Conservation (phyloP, 2,888 invertebrate species). For the Yponomeuta plumbellus region DNA sequence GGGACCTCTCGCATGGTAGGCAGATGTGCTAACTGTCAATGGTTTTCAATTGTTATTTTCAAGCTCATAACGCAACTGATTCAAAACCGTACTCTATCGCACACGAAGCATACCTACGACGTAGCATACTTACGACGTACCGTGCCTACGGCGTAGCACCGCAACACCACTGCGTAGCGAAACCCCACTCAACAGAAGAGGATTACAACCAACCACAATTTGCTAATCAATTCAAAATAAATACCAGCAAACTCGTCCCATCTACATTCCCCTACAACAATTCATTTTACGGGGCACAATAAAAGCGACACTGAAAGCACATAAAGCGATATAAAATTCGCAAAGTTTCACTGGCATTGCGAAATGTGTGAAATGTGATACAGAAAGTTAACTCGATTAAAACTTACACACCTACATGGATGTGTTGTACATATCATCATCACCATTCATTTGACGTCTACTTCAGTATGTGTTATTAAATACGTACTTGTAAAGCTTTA, state of each 20-base stretch:
- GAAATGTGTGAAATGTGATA: neutral
- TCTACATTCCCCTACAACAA: constrained; percentile 41
- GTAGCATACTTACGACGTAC: neutral
- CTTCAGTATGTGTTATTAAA: too few relatives aligned
- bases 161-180: too few relatives aligned
- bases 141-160: too few relatives aligned
- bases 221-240: constrained; percentile 32
- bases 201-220: constrained; percentile 1
- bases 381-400: neutral
- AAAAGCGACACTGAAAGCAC: constrained; percentile 43
- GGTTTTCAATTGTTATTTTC: too few relatives aligned
- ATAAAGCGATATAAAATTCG: constrained; percentile 42
- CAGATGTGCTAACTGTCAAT: too few relatives aligned
- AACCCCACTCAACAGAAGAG: neutral
- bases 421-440: too few relatives aligned
- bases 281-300: constrained; percentile 55
- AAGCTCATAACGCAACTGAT: too few relatives aligned
- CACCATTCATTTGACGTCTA: too few relatives aligned
- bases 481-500: too few relatives aligned
- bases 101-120: neutral
- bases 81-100: neutral
- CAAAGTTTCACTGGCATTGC: constrained; percentile 32
- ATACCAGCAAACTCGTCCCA: constrained; percentile 32
- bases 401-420: neutral
- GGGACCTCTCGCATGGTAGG: too few relatives aligned